Conservation (phyloP, 2,113 vertebrate genomes). For the Girardinichthys multiradiatus region DNA sequence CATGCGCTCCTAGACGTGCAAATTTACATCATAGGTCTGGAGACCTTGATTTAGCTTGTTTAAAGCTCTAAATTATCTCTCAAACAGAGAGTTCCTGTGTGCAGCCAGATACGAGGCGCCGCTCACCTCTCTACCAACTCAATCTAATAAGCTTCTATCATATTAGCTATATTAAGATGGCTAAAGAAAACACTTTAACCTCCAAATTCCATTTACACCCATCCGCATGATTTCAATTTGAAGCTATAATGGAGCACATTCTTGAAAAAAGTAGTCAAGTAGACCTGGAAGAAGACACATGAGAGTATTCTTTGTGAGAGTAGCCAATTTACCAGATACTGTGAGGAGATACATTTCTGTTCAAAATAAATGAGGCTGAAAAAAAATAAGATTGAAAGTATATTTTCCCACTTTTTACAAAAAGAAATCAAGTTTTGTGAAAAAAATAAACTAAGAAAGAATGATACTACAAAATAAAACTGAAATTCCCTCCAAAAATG, state of each 20-base stretch:
- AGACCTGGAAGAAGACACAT: neutral
- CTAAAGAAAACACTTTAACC: constrained; percentile 39
- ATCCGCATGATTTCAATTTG: constrained; percentile 53
- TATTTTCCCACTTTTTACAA: neutral
- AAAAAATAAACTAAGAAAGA: neutral
- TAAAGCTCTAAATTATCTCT: constrained; percentile 16
- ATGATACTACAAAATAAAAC: too few relatives aligned
- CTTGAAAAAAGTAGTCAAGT: neutral
- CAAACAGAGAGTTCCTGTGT: constrained; percentile 46
- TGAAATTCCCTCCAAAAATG: too few relatives aligned
- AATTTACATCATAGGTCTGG: constrained; percentile 34
- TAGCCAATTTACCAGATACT: neutral
- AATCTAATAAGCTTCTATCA: constrained; percentile 40
- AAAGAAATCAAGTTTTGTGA: neutral
- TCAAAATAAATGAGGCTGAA: neutral
- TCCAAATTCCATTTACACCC: constrained; percentile 50
- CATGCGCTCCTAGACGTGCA: constrained; percentile 11
- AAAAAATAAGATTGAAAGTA: neutral
- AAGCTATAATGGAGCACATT: constrained; percentile 18
- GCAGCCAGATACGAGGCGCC: neutral
- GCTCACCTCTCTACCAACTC: constrained; percentile 30
- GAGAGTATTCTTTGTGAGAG: constrained; percentile 19
- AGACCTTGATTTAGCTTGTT: constrained; percentile 39
- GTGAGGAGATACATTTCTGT: neutral
- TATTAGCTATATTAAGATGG: constrained; percentile 39